phyloP scores from a whole-genome alignment of 2,888 invertebrate genomes.

The Tipula confusa region DNA sequence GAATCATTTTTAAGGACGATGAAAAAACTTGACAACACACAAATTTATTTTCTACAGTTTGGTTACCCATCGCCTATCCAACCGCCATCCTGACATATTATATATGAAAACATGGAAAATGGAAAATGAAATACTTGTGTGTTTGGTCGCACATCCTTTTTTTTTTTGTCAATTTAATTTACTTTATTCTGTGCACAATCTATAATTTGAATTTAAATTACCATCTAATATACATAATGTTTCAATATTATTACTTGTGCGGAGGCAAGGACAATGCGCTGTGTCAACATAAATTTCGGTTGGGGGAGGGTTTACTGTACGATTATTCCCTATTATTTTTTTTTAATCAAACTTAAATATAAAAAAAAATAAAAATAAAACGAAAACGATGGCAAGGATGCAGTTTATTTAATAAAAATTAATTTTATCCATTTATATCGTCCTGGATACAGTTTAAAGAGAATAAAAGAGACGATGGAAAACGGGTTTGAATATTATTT shows the following conservation, averaged over 20 bases:
- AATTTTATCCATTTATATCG: neutral
- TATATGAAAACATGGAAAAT: neutral
- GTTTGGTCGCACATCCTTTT: neutral
- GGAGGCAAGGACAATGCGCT: neutral
- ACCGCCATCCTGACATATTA: neutral
- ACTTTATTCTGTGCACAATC: neutral
- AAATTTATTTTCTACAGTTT: too few species aligned
- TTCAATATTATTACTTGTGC: neutral
- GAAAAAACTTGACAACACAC: too few species aligned
- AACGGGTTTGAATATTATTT: neutral
- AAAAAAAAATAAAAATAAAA: too few species aligned
- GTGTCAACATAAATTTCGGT: neutral
- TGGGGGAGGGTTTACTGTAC: too few species aligned
- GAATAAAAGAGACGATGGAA: neutral
- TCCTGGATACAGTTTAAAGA: too few species aligned
- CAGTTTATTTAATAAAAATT: neutral
- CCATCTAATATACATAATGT: neutral
- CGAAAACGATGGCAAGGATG: too few species aligned
- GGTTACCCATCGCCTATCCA: too few species aligned
- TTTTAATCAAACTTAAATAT: neutral
- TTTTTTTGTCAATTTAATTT: neutral
- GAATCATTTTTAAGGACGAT: too few species aligned
- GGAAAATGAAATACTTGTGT: neutral
- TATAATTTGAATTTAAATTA: constrained; percentile 8
- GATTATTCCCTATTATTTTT: neutral